Conservation (phyloP, 2,797 vertebrate species). For the Lacerta viridis region DNA sequence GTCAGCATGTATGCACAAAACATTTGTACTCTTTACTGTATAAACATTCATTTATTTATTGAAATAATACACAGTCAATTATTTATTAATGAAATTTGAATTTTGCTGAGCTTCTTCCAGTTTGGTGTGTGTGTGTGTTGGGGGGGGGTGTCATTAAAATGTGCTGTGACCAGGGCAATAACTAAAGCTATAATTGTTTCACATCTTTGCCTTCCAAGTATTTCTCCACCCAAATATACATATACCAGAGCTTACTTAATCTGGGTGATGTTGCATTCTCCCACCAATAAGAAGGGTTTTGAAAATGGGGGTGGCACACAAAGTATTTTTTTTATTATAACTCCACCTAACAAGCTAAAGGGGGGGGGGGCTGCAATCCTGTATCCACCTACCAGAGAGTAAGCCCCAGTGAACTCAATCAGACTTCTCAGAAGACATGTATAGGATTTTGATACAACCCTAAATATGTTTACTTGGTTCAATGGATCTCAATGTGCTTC, state of each 20-base stretch:
- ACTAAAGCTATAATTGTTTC: conserved; percentile 67
- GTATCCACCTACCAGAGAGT: too few relatives aligned
- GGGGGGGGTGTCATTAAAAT: conserved; percentile 70
- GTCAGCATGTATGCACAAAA: conserved; percentile 81
- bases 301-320: conserved; percentile 1
- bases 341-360: neutral
- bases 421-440: too few relatives aligned
- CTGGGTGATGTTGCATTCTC: conserved; percentile 53
- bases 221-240: conserved; percentile 64
- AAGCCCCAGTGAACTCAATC: too few relatives aligned
- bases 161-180: conserved; percentile 66
- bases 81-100: conserved; percentile 83
- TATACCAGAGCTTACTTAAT: conserved; percentile 62
- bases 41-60: conserved; percentile 84
- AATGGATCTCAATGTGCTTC: too few relatives aligned
- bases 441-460: too few relatives aligned
- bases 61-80: conserved; percentile 82
- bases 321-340: conserved; percentile 3
- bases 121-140: neutral
- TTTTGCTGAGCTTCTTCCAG: conserved; percentile 77
- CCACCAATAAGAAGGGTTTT: conserved; percentile 55
- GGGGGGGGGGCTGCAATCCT: too few relatives aligned
- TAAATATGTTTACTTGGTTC: too few relatives aligned
- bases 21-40: conserved; percentile 82
- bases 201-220: conserved; percentile 66